Base-by-base conservation (phyloP, 2,113 vertebrate genomes). In the Colius striatus region DNA sequence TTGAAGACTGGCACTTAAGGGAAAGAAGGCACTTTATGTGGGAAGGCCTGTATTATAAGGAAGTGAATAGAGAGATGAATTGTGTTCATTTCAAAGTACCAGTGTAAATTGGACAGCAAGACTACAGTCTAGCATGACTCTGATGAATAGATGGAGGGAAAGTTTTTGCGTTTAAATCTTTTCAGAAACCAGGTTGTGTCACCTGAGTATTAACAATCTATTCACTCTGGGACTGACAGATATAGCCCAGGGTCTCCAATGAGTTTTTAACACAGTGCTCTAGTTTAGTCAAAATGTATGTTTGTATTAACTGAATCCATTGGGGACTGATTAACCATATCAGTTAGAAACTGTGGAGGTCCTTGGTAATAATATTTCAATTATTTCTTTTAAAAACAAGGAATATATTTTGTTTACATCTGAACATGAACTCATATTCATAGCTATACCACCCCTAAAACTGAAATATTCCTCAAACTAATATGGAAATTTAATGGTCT, bases 251-350 rank as follows among this genome's bases (percentile, higher is more conserved):
- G 8, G 2, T 71, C 27, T 51, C 12, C 1, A 3, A 9, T 41
- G 36, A 67, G 18, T 75, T 75, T 71, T 43, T 20, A 89, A 13
- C 12, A 67, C 6, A 50, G 17, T 22, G 9, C 22, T 81, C 55
- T n/a, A 67, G 14, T 62, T 94, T 53, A 89, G 29, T 29, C 5
- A 78, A 57, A 60, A 63, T 5, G 10, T 63, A 10, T 93, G 57
- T 87, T 89, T 78, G 3, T 61, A 80, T 71, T 89, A 88, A 93
- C 87, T 94, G 87, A 82, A 48, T 91, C 73, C 60, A 55, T 30
- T n/a, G 61, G 53, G 29, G 11, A 60, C 78, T 93, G 74, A 92
- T 89, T 74, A 94, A 84, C 29, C 47, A 70, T 60, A 65, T 54
- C 48, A 51, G 10, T 82, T 41, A 83, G 25, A 88, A 91, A 60